These are phyloP conservation scores for Anguilla obscura DNA, from an alignment of 2,797 vertebrate species.

Conservation along the genomic window DNA sequence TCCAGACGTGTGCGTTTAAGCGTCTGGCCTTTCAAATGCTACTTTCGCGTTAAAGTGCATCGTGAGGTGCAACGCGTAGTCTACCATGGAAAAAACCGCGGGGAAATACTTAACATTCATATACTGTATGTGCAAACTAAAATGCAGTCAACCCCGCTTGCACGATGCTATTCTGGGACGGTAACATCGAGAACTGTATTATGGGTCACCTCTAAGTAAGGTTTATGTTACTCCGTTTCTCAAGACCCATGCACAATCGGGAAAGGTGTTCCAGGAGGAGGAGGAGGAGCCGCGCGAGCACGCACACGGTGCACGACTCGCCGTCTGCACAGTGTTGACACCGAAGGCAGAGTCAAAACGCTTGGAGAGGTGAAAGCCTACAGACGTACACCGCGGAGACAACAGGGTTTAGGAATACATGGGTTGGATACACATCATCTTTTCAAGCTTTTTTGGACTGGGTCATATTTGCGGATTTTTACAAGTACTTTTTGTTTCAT, in stretches of 20 bases:
- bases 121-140: not conserved
- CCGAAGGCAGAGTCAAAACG: not conserved
- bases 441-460: not conserved
- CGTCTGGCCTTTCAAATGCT: not conserved
- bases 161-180: not conserved
- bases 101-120: not conserved
- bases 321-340: conserved; percentile 18
- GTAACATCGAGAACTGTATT: not conserved
- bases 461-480: not conserved
- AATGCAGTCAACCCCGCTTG: not conserved
- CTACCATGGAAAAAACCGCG: no score
- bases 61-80: not conserved
- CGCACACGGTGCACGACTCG: not conserved
- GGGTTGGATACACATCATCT: not conserved
- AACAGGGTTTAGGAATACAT: not conserved
- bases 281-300: conserved; percentile 27
- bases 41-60: not conserved
- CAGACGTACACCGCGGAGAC: not conserved
- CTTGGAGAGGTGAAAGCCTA: not conserved
- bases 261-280: conserved; percentile 26
- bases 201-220: conserved; percentile 8
- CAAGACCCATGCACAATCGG: not conserved
- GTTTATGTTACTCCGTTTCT: conserved; percentile 4
- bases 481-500: not conserved
- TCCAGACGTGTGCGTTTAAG: not conserved